Base-by-base conservation (phyloP, 2,888 invertebrate species). In the Archips xylosteana region DNA sequence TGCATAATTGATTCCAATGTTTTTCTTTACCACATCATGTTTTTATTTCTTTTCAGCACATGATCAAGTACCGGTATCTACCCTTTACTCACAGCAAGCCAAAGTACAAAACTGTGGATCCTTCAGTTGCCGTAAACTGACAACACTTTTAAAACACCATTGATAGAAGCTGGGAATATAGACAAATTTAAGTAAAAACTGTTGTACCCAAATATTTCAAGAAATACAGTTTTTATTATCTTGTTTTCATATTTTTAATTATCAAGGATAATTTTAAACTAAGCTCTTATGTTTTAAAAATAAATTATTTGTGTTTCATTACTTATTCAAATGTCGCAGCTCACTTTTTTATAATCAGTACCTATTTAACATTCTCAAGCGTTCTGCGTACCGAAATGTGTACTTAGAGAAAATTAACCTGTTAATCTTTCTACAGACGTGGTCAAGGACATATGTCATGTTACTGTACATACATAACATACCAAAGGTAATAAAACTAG, bases 81-180 rank as follows among this genome's bases (percentile, higher is more conserved):
- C 99, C 99, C 76, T 99, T 99, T 92, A 99, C 99, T 70, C 98
- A 98, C 89, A 99, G 99, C 86, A 99, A 99, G 95, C 98, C 99
- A 85, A 97, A 97, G 92, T 99, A 99, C 95, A 97, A 97, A 92
- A 96, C 92, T 75, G 91, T 94, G 72, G 93, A 94, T 74, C 80
- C 91, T 54, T 76, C 92, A 75, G 91, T 91, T 60, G 87, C 90
- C 71, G 90, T 90, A 70, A 94, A 94, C 89, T 94, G 92, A 94
- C 90, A 79, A 80, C 76, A 78, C 78, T 70, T 81, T 78, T 81
- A 78, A 75, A 82, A 70, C 42, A 83, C 80, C 79, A 82, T 81
- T 79, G 80, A 60, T 61, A 59, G 54, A 60, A 70, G 80, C 83
- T 82, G 77, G 79, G 85, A 84, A 86, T 81, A 82, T 89, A 89